Base-by-base conservation (phyloP, 2,888 invertebrate species). In the Pammene aurita region DNA sequence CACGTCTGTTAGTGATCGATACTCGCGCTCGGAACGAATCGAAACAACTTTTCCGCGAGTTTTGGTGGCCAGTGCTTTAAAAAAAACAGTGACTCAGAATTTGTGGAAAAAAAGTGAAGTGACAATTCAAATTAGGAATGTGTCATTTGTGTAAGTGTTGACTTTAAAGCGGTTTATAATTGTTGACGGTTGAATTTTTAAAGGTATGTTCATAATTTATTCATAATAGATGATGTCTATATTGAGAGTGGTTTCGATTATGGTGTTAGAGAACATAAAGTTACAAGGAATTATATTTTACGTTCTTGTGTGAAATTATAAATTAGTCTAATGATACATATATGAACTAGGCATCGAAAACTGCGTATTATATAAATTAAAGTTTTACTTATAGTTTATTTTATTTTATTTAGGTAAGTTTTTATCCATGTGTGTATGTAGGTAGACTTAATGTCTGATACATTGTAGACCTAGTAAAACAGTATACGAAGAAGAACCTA, bases 161-260 rank as follows among this genome's bases (percentile, higher is more conserved):
- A 65, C 46, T 50, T 34, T 56, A 1, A 44, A 52, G 63, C 56
- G 63, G 57, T 64, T 52, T 64, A 16, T 50, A 38, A 34, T 46
- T 52, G 26, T 26, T 26, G 26, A 26, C 34, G 50, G 34, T 48
- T 38, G 35, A 38, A 57, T 38, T 62, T 52, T 41, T 13, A 41
- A 62, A 68, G 57, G 68, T 58, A 57, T 50, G 48, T 48, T 50
- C 7, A 35, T 63, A 68, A 63, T 68, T 68, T 68, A 68, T 68
- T 68, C 68, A 57, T 44, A 44, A 35, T 26, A 18, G 11, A 46
- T 35, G 50, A 60, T 38, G 60, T 55, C 58, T 66, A 42, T 61
- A 60, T 61, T 61, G 35, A 35, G 46, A 54, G 35, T 38, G 18
- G 57, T 66, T n/a, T 50, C 6, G 26, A 58, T 9, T 44, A 57